A percentile compares a stretch with the other conserved stretches of the same genome.
phyloP scores from a whole-genome alignment of 2,797 vertebrate species.

The Artibeus jamaicensis region DNA sequence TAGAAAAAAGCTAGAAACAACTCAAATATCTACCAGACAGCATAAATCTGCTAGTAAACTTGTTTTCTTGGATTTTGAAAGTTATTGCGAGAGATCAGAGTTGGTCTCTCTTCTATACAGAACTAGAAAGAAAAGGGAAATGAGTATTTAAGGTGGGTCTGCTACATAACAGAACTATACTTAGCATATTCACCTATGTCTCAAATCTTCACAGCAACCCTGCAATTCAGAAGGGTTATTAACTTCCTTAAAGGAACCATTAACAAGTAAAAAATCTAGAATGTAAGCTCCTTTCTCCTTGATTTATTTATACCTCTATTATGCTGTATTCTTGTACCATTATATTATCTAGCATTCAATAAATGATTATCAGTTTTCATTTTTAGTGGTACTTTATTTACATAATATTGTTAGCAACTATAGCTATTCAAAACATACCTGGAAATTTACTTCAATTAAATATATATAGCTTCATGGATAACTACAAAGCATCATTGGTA shows the following conservation, averaged over 20 bases:
- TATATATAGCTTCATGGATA: background rate
- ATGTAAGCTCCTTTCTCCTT: background rate
- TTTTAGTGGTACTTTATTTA: background rate
- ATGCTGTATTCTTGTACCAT: background rate
- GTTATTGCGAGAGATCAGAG: background rate
- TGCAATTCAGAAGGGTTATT: background rate
- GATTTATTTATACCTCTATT: background rate
- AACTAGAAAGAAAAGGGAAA: background rate
- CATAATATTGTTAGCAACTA: background rate
- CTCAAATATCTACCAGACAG: background rate
- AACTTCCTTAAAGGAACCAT: background rate
- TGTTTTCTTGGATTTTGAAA: background rate
- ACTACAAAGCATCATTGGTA: background rate
- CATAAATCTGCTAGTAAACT: background rate
- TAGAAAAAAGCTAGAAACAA: background rate
- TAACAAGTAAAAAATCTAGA: background rate
- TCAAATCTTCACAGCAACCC: background rate
- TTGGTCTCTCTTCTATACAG: background rate
- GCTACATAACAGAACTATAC: background rate
- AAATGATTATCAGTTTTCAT: background rate
- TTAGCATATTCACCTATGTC: background rate
- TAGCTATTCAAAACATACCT: slow-evolving; percentile 3
- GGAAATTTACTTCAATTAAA: slow-evolving; percentile 29
- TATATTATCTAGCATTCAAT: background rate
- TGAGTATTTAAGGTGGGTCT: background rate